These are phyloP conservation scores for Todus mexicanus DNA, from an alignment of 2,797 vertebrate genomes.

Conservation along the genomic window DNA sequence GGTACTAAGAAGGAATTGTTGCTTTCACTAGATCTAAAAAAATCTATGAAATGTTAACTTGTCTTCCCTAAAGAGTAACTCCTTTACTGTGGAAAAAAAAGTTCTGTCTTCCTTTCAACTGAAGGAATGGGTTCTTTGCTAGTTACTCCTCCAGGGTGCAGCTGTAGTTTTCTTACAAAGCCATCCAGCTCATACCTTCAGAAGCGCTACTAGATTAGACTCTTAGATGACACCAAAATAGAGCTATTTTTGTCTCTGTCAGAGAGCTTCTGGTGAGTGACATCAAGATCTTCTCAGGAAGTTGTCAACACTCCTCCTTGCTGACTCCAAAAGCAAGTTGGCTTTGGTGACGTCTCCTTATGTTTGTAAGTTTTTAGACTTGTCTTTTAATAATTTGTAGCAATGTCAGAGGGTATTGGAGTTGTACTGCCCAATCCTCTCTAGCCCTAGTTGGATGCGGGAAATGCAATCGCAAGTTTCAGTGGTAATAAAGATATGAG, in stretches of 20 bases:
- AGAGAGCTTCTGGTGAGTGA: too few relatives aligned
- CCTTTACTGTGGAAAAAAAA: too few relatives aligned
- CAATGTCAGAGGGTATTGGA: background rate
- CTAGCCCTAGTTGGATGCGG: background rate
- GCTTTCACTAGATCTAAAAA: too few relatives aligned
- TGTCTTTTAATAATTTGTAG: background rate
- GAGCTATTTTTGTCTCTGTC: background rate
- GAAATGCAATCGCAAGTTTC: background rate
- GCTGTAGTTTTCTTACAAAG: too few relatives aligned
- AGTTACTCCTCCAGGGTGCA: too few relatives aligned
- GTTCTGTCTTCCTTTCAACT: too few relatives aligned
- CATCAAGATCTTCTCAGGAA: background rate
- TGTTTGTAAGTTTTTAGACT: background rate
- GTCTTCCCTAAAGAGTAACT: too few relatives aligned
- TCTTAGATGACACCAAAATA: background rate
- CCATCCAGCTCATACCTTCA: too few relatives aligned
- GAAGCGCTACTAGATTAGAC: too few relatives aligned
- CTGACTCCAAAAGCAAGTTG: background rate
- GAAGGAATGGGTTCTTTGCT: too few relatives aligned
- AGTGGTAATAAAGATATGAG: background rate
- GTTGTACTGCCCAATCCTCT: background rate
- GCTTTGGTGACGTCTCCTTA: background rate
- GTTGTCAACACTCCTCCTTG: background rate
- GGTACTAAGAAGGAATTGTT: too few relatives aligned
- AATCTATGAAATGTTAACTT: too few relatives aligned